Conservation (phyloP, 2,113 vertebrate genomes). For the Gymnobelideus leadbeateri region DNA sequence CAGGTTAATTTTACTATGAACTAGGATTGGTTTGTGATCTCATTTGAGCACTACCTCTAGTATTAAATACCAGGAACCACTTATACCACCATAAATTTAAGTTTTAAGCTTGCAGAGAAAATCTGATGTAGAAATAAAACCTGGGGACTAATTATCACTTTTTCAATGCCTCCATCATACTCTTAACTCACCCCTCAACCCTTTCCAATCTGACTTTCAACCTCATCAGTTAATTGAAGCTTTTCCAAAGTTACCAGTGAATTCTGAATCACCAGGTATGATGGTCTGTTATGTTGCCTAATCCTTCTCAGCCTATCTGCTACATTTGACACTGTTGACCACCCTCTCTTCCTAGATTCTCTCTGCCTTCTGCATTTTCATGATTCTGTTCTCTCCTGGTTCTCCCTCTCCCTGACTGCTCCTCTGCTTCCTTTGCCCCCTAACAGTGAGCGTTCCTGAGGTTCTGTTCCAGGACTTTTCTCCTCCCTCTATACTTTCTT, state of each 20-base stretch:
- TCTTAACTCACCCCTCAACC: not conserved
- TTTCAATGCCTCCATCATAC: not conserved
- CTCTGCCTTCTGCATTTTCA: not conserved
- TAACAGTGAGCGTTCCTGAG: too few relatives aligned
- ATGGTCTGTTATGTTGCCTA: not conserved
- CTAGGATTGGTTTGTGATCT: not conserved
- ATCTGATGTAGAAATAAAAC: too few relatives aligned
- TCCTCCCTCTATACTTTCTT: not conserved
- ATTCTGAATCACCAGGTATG: not conserved
- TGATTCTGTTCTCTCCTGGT: not conserved
- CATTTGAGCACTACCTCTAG: not conserved
- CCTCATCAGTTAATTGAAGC: not conserved
- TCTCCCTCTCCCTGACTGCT: not conserved
- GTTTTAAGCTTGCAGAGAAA: too few relatives aligned
- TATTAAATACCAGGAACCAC: not conserved
- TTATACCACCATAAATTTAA: too few relatives aligned
- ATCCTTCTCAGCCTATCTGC: not conserved
- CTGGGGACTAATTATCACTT: too few relatives aligned
- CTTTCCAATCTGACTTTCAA: not conserved
- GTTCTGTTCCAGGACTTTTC: not conserved
- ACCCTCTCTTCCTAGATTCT: not conserved
- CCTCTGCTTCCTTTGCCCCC: too few relatives aligned
- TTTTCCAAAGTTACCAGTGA: not conserved
- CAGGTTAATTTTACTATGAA: not conserved
- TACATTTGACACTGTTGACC: not conserved